Conservation (phyloP, 2,797 vertebrate species). For the Antrozous pallidus region DNA sequence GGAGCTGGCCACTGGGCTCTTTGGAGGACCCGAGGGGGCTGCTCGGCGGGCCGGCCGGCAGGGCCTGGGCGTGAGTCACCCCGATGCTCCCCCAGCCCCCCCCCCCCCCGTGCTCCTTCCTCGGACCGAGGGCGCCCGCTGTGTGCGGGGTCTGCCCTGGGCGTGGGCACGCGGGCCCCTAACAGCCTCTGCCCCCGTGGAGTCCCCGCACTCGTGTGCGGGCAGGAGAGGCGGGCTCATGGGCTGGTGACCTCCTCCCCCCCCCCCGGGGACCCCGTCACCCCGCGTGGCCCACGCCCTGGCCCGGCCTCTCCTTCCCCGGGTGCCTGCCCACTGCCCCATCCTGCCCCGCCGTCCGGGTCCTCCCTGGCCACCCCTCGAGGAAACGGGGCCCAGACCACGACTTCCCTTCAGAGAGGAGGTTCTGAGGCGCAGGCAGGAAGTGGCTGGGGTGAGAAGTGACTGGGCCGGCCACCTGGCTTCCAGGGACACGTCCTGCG, state of each 20-base stretch:
- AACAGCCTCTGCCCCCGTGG: rapidly evolving
- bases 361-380: constrained; percentile 56
- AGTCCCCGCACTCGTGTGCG: no score
- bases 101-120: background rate
- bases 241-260: rapidly evolving
- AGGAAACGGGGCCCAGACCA: constrained; percentile 66
- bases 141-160: background rate
- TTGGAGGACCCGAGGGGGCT: background rate
- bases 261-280: background rate
- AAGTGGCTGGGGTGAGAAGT: constrained; percentile 46
- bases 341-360: constrained; percentile 25
- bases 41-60: background rate
- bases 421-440: background rate
- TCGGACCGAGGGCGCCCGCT: background rate
- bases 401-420: constrained; percentile 26
- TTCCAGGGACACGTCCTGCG: background rate
- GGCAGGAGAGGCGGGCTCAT: background rate
- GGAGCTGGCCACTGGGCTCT: background rate
- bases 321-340: background rate
- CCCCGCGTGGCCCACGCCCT: rapidly evolving
- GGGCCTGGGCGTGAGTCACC: rapidly evolving
- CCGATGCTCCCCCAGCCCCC: rapidly evolving
- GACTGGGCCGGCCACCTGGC: background rate
- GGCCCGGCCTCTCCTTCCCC: background rate
- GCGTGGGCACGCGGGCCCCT: rapidly evolving